Conservation (phyloP, 2,888 invertebrate genomes). For the Lutraria lutraria region DNA sequence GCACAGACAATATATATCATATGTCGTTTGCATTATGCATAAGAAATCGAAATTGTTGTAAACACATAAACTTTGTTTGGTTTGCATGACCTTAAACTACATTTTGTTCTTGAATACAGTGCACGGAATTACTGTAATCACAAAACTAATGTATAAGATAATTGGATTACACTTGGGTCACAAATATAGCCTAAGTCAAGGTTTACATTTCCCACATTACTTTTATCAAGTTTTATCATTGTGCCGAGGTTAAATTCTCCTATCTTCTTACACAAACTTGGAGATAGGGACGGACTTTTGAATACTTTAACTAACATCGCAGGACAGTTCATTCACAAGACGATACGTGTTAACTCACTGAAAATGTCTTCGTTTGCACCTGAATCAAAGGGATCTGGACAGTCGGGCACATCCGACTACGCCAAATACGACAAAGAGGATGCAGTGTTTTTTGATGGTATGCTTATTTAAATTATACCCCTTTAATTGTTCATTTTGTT, state of each 20-base stretch:
- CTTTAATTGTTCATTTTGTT: neutral
- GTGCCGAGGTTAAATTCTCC: constrained; percentile 4
- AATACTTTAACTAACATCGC: neutral
- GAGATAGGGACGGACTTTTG: neutral
- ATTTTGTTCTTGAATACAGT: no score
- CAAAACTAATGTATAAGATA: no score
- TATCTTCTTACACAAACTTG: constrained; percentile 9
- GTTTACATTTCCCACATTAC: constrained; percentile 5
- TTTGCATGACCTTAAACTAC: no score
- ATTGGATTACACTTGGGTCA: no score
- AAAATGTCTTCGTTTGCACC: constrained; percentile 83
- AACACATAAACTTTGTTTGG: no score
- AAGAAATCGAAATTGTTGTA: no score
- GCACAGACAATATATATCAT: no score
- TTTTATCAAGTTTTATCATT: neutral
- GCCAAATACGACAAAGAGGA: constrained; percentile 73
- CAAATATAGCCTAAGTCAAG: constrained; percentile 26
- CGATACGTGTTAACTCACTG: neutral
- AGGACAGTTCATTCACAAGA: neutral
- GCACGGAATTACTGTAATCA: no score
- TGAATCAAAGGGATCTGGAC: constrained; percentile 66
- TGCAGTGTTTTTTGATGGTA: constrained; percentile 80
- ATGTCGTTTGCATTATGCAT: no score
- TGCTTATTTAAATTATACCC: constrained; percentile 8
- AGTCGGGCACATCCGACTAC: constrained; percentile 49